Base-by-base conservation (phyloP, 2,888 invertebrate species). In the Hanleya hanleyi region DNA sequence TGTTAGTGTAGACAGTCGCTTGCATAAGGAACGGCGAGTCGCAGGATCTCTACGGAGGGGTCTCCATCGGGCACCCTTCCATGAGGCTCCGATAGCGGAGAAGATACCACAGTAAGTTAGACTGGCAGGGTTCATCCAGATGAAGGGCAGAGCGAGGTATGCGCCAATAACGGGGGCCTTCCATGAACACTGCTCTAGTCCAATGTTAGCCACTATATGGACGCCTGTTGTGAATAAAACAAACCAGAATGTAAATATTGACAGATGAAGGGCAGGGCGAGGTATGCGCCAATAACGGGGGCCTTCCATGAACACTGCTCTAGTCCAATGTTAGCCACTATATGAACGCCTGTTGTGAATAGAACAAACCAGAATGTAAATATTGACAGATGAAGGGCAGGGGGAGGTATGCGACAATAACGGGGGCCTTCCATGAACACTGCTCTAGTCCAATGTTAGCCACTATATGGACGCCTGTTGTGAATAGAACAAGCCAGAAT, bases 151-250 rank as follows among this genome's bases (percentile, higher is more conserved):
- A 0, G 94, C 94, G 85, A 95, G 94, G 82, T 94, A 94, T 0
- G 97, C 94, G 0, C 93, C 94, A 0, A 93, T 68, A 0, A 96
- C 87, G 0, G 96, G 93, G 87, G 94, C 93, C 92, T 94, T 94
- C 38, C 96, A 92, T 0, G 92, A 91, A 0, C 97, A 97, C 83
- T 93, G 92, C 87, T 97, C 95, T 1, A 94, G 93, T 0, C 97
- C 97, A 77, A 97, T 94, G 86, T 97, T 98, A 35, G 97, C 97
- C 9, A 97, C 96, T 0, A 94, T 92, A 94, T 96, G 96, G 0
- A 97, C 95, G 82, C 97, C 98, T 96, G 88, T 29, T 90, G 87
- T 32, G 57, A 74, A 69, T 70, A 67, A 69, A 70, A 41, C 47
- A 71, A 66, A 5, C n/a, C n/a, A n/a, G n/a, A n/a, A n/a, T n/a